Conservation (phyloP, 2,113 vertebrate genomes). For the Elephantulus edwardii region DNA sequence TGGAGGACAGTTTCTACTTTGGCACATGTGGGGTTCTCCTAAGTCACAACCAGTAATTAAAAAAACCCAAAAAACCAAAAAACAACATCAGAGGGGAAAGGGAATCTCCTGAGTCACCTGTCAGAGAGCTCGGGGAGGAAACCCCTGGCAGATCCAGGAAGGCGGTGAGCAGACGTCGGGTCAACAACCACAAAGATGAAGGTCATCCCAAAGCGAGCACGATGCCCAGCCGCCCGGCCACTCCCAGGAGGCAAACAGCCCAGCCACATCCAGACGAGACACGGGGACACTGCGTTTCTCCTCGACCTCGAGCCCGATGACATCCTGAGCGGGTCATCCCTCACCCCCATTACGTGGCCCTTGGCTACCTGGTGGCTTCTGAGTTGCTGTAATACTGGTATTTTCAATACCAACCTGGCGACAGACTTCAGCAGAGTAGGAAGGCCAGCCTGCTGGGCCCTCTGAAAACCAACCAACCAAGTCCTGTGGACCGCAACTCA, state of each 20-base stretch:
- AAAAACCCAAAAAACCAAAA: background rate
- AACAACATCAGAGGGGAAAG: background rate
- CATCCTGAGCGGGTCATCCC: background rate
- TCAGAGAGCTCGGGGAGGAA: background rate
- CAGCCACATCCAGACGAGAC: background rate
- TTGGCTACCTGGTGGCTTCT: background rate
- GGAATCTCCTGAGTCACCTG: no score
- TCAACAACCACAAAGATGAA: no score
- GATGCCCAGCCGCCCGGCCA: background rate
- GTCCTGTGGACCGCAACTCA: background rate
- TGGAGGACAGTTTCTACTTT: background rate
- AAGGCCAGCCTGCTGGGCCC: background rate
- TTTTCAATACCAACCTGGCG: background rate
- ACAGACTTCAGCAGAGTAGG: background rate
- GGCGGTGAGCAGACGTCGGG: no score
- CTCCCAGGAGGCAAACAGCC: fast-evolving
- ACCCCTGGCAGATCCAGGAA: background rate
- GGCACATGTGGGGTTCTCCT: background rate
- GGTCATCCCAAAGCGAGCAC: no score
- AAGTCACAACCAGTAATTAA: background rate
- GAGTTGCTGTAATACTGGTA: background rate
- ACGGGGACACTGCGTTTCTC: no score
- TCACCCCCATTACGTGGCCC: background rate
- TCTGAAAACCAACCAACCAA: background rate
- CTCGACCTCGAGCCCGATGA: fast-evolving